Percentiles rank a stretch among this genome's conserved stretches.
These are phyloP conservation scores for Psilopogon haemacephalus DNA, from an alignment of 2,113 vertebrate genomes.

Conservation along the genomic window DNA sequence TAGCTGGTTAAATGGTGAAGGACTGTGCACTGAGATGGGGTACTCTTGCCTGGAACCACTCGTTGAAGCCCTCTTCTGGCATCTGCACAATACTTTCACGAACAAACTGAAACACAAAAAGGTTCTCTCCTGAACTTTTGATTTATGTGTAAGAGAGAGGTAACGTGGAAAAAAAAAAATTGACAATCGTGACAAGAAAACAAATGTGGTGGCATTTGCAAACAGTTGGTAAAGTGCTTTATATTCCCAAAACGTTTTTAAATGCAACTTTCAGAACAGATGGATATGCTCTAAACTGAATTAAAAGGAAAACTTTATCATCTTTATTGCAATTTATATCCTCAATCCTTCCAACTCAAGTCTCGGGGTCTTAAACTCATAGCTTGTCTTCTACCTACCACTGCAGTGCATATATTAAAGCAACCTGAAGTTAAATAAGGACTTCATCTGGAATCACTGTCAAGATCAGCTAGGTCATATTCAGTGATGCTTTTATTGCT, in stretches of 20 bases:
- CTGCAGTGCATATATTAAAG: not conserved
- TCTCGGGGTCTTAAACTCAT: not conserved
- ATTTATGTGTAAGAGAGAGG: not conserved
- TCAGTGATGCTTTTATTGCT: not conserved
- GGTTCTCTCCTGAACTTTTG: not conserved
- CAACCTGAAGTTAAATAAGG: not conserved
- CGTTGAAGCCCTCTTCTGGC: constrained; percentile 71
- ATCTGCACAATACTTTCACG: constrained; percentile 76
- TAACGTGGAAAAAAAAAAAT: not conserved
- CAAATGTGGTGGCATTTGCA: not conserved
- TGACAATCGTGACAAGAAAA: not conserved
- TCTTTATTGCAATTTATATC: not conserved
- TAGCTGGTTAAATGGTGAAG: not conserved
- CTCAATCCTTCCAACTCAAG: not conserved
- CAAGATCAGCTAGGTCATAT: not conserved
- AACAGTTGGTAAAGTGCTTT: not conserved
- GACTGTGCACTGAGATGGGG: not conserved
- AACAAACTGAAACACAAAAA: constrained; percentile 71
- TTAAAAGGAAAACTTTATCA: not conserved
- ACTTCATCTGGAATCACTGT: not conserved
- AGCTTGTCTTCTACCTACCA: not conserved
- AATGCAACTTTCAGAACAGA: not conserved
- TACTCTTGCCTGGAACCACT: constrained; percentile 70
- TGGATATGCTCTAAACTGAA: not conserved
- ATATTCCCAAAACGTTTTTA: not conserved